These are phyloP conservation scores for Podabrus alpinus DNA, from an alignment of 2,888 invertebrate species.

Conservation along the genomic window DNA sequence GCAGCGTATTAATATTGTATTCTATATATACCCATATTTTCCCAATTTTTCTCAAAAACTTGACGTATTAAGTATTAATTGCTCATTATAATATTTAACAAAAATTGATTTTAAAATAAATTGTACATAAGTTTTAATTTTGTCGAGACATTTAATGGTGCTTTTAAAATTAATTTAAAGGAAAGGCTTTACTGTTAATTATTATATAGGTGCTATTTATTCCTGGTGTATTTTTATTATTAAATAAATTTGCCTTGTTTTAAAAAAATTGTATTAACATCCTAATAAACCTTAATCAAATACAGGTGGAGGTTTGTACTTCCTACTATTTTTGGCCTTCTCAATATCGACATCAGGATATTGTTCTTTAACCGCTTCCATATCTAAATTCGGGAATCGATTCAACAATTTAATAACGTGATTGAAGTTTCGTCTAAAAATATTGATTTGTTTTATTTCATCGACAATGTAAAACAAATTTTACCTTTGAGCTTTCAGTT, in stretches of 20 bases:
- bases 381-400: conserved; percentile 76
- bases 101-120: neutral
- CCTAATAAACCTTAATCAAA: conserved; percentile 15
- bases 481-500: conserved; percentile 11
- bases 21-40: neutral
- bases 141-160: neutral
- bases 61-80: neutral
- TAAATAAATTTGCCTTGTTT: conserved; percentile 12
- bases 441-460: conserved; percentile 7
- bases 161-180: neutral
- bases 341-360: conserved; percentile 80
- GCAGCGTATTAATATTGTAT: neutral
- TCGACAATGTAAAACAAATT: neutral
- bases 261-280: neutral
- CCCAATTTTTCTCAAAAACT: neutral
- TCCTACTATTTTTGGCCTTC: conserved; percentile 62
- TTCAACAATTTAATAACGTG: conserved; percentile 73
- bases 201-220: conserved; percentile 17
- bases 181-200: conserved; percentile 1
- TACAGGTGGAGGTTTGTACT: conserved; percentile 66
- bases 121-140: neutral
- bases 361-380: conserved; percentile 69
- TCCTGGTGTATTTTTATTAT: conserved; percentile 7
- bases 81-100: neutral
- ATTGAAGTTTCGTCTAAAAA: conserved; percentile 63